Evolutionary conservation across 2,888 invertebrate genomes (phyloP).

Genomic region (Notodonta dromedarius): DNA sequence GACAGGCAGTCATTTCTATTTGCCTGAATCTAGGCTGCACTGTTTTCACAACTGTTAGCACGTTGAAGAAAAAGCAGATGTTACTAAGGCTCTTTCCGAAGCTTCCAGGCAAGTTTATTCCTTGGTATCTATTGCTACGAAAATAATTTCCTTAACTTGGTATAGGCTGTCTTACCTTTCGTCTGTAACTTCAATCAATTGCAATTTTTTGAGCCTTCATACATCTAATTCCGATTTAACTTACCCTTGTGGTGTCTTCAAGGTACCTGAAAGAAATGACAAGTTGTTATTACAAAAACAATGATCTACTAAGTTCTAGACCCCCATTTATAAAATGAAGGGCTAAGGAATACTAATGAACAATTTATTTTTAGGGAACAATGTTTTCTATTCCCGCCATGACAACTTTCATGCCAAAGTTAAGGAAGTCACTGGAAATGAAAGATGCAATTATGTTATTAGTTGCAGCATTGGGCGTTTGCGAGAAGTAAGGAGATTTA

Average conservation of each 20-base stretch:
- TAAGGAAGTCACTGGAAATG: no score
- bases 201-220: no score
- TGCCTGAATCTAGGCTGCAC: slow-evolving; percentile 33
- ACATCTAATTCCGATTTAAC: no score
- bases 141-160: no score
- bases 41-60: slow-evolving; percentile 41
- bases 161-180: background rate
- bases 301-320: no score
- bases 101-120: slow-evolving; percentile 37
- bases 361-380: slow-evolving; percentile 9
- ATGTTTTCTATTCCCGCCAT: slow-evolving; percentile 9
- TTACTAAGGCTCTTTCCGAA: slow-evolving; percentile 41
- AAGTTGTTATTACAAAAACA: no score
- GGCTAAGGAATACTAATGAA: no score
- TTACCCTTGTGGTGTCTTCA: no score
- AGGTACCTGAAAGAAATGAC: no score
- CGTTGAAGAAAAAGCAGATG: slow-evolving; percentile 34
- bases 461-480: slow-evolving; percentile 43
- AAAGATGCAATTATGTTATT: slow-evolving; percentile 42
- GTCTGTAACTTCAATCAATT: no score
- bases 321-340: no score
- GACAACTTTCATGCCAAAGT: background rate
- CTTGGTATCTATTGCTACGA: background rate
- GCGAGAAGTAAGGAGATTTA: slow-evolving; percentile 40
- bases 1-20: slow-evolving; percentile 44